Evolutionary conservation across 2,113 vertebrate species (phyloP).

Genomic region (Brachypodius melanocephalos): DNA sequence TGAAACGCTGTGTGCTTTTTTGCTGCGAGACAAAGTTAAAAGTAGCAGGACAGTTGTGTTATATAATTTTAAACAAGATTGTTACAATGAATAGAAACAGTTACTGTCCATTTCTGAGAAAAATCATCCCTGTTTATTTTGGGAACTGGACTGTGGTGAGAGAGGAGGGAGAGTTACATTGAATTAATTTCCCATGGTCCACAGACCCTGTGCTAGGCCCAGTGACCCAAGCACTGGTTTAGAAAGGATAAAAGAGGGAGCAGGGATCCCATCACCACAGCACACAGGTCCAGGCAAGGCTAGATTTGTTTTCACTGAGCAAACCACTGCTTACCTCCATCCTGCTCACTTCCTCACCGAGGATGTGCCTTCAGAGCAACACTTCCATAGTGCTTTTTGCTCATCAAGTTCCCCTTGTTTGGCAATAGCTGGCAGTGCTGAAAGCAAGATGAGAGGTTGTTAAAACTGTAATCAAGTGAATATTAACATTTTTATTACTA

Average conservation of each 20-base stretch:
- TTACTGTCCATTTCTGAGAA: background rate
- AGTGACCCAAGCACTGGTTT: background rate
- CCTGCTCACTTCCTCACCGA: background rate
- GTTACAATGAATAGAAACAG: background rate
- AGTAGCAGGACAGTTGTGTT: background rate
- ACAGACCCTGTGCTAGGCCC: background rate
- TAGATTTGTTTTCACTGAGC: background rate
- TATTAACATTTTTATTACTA: background rate
- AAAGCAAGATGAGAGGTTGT: background rate
- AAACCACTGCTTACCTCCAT: background rate
- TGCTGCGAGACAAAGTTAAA: background rate
- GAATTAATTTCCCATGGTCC: background rate
- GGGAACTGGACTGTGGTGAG: background rate
- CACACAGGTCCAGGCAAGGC: background rate
- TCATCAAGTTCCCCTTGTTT: background rate
- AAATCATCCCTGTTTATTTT: rapidly evolving
- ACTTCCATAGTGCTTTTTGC: rapidly evolving
- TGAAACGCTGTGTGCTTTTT: background rate
- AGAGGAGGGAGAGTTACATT: background rate
- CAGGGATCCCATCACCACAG: background rate
- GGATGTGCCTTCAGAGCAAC: background rate
- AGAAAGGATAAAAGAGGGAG: background rate
- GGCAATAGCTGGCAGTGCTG: background rate
- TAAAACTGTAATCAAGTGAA: background rate
- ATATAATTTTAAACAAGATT: too few species aligned